Conservation (phyloP, 2,888 invertebrate species). For the Himalopsyche anomala region DNA sequence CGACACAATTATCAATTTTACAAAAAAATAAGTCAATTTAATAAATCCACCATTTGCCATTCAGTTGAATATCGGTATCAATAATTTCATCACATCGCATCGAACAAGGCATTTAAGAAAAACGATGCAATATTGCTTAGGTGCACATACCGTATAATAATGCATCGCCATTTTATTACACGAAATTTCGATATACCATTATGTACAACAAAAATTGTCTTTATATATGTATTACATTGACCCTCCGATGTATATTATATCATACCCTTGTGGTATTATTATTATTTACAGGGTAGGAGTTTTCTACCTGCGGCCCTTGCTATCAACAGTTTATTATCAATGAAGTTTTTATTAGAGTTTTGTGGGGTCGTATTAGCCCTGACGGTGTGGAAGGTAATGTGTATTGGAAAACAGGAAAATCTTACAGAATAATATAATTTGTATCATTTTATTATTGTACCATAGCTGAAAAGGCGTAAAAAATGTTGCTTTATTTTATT, state of each 20-base stretch:
- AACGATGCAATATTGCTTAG: not conserved
- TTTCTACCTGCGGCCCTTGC: conserved; percentile 7
- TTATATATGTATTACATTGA: not conserved
- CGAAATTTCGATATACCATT: conserved; percentile 31
- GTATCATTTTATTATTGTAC: too few species aligned
- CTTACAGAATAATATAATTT: not conserved
- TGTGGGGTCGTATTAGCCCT: not conserved
- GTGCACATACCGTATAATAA: conserved; percentile 1
- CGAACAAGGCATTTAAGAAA: not conserved
- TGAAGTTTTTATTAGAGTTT: conserved; percentile 37
- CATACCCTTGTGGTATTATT: conserved; percentile 24
- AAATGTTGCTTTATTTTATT: too few species aligned
- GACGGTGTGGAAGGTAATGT: not conserved
- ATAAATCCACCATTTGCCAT: too few species aligned
- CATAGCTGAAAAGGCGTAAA: too few species aligned
- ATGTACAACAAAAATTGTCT: conserved; percentile 22
- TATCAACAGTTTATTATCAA: conserved; percentile 40
- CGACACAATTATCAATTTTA: too few species aligned
- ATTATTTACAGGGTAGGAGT: conserved; percentile 11
- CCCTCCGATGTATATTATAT: not conserved
- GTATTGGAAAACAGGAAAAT: conserved; percentile 2
- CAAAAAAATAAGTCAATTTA: too few species aligned
- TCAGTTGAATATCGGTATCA: too few species aligned
- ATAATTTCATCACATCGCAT: not conserved
- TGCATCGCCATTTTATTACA: conserved; percentile 24